phyloP scores from a whole-genome alignment of 2,888 invertebrate species.

The Aspidiotus destructor region DNA sequence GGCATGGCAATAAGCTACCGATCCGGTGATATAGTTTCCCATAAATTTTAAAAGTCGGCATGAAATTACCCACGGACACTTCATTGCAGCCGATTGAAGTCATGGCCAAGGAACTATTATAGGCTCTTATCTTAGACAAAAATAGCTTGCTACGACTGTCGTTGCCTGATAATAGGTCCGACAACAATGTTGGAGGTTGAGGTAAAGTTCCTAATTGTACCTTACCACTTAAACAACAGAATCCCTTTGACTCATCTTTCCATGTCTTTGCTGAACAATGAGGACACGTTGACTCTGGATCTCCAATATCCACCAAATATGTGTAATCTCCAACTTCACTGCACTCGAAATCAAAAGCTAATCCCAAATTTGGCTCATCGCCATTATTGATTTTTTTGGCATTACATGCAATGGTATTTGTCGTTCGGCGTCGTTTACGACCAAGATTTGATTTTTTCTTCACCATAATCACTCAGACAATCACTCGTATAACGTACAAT shows the following conservation, averaged over 20 bases:
- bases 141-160: neutral
- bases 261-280: constrained; percentile 1
- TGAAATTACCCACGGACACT: constrained; percentile 27
- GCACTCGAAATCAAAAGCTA: neutral
- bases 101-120: constrained; percentile 35
- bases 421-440: constrained; percentile 2
- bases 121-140: constrained; percentile 19
- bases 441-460: neutral
- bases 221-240: constrained; percentile 5
- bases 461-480: neutral
- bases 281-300: neutral
- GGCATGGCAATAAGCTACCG: constrained; percentile 35
- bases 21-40: constrained; percentile 37
- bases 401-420: too few species aligned
- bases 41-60: constrained; percentile 37
- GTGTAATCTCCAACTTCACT: neutral
- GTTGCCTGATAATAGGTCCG: neutral
- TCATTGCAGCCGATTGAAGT: constrained; percentile 34
- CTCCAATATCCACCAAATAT: constrained; percentile 2
- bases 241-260: constrained; percentile 1
- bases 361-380: neutral
- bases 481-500: too few species aligned
- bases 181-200: neutral
- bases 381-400: neutral
- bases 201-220: neutral